Evolutionary conservation across 2,113 vertebrate genomes (phyloP), one percentile per base, ranked within the genome.

Genomic region (Tragelaphus buxtoni): DNA sequence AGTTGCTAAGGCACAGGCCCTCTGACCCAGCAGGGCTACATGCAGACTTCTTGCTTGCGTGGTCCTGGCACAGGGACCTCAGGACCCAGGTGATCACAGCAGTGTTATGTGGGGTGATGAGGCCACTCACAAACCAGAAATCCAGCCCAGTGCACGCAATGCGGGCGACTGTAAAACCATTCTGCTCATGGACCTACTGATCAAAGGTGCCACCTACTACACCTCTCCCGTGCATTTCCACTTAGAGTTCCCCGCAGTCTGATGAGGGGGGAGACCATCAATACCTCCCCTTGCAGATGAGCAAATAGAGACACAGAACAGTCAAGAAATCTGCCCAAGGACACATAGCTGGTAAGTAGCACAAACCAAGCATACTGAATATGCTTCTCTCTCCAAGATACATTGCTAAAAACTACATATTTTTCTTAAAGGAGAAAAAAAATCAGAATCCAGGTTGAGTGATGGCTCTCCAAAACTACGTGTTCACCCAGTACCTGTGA

Each of bases 381-480:
- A 60, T 26, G 51, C 79, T 35, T 4, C 9, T 4, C 17, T 79
- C 79, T 63, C 86, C 49, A 51, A 69, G 76, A 32, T 3, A 14
- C 0, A 2, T 4, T 13, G 30, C 53, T 63, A 9, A 89, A 72
- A 76, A 1, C 42, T 9, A 85, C 12, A 28, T 39, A 28, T 81
- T 45, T 80, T 74, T 53, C 72, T 80, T 84, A 49, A 49, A 93
- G 63, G 69, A 84, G 14, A 76, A 49, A 89, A 84, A 85, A 80
- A 14, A 1, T 51, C 55, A 61, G 35, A 24, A 51, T 24, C 24
- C 30, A 28, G 22, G 49, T 6, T 69, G 74, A 89, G n/a, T 13
- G 53, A 42, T 5, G 16, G 35, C 35, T 76, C 58, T 7, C 10
- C 42, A 1, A 28, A 84, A 93, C 56, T 4, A 60, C 3, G 1